Percentiles rank a stretch among this genome's conserved stretches.
Evolutionary conservation across 1,140 invertebrate genomes (phyloP).

Genomic region (Homarus americanus): DNA sequence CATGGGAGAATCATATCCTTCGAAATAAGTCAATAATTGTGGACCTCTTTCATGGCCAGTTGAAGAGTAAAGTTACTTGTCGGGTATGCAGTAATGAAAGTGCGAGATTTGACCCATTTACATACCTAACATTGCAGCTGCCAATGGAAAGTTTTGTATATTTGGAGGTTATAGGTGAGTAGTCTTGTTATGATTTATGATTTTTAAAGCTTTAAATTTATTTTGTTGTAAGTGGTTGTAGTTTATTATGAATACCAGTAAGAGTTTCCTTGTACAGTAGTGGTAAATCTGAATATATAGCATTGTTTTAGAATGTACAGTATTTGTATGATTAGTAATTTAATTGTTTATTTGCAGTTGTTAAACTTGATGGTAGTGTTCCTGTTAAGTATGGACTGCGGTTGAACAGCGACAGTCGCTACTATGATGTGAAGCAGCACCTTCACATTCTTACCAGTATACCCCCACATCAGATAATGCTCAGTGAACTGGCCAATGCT

Average conservation of each 20-base stretch:
- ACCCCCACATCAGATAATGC: constrained; percentile 79
- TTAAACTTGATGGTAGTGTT: constrained; percentile 87
- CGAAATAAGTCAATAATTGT: constrained; percentile 91
- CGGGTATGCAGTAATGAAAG: constrained; percentile 88
- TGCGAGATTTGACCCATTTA: constrained; percentile 93
- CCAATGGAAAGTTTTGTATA: constrained; percentile 88
- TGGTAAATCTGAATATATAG: too few species aligned
- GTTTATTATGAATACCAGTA: too few species aligned
- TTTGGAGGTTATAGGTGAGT: constrained; percentile 85
- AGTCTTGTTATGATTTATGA: too few species aligned
- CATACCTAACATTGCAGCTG: constrained; percentile 90
- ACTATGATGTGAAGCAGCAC: constrained; percentile 85
- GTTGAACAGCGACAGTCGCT: constrained; percentile 88
- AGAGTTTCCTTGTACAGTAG: too few species aligned
- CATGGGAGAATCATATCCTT: constrained; percentile 89
- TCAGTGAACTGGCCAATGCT: constrained; percentile 80
- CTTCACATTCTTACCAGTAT: constrained; percentile 81
- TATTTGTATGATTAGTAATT: neutral
- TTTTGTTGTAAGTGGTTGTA: neutral
- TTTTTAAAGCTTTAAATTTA: too few species aligned
- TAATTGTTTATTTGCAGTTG: constrained; percentile 80
- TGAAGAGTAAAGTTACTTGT: constrained; percentile 91
- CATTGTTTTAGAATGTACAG: too few species aligned
- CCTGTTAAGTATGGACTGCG: constrained; percentile 90
- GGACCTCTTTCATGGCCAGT: constrained; percentile 93